Conservation (phyloP, 2,113 vertebrate species). For the Pedetes capensis region DNA sequence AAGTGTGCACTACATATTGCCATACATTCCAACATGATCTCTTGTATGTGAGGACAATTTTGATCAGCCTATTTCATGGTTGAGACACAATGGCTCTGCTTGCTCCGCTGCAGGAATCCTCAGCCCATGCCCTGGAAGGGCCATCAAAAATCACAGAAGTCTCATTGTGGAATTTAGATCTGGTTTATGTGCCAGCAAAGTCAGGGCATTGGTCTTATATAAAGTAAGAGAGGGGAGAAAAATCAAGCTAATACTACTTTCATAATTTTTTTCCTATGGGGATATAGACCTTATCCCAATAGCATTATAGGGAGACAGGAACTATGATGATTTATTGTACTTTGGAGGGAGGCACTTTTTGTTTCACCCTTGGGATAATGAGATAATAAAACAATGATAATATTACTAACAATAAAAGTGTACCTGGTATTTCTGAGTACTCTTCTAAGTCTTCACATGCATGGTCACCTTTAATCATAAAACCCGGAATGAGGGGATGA, state of each 20-base stretch:
- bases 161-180: background rate
- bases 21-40: background rate
- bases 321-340: background rate
- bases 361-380: background rate
- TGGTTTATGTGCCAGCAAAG: background rate
- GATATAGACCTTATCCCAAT: background rate
- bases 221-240: background rate
- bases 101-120: background rate
- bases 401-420: background rate
- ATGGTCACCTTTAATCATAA: background rate
- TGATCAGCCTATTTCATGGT: background rate
- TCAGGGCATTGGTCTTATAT: background rate
- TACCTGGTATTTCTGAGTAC: background rate
- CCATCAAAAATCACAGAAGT: background rate
- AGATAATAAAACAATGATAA: constrained; percentile 7
- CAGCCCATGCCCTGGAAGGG: background rate
- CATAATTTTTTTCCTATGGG: background rate
- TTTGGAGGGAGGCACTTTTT: background rate
- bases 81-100: background rate
- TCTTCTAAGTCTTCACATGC: background rate
- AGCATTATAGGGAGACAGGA: background rate
- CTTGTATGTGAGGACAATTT: background rate
- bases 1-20: background rate
- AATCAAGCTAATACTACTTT: background rate
- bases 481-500: background rate